Conservation (phyloP, 2,797 vertebrate species). For the Sebastes glaucus region DNA sequence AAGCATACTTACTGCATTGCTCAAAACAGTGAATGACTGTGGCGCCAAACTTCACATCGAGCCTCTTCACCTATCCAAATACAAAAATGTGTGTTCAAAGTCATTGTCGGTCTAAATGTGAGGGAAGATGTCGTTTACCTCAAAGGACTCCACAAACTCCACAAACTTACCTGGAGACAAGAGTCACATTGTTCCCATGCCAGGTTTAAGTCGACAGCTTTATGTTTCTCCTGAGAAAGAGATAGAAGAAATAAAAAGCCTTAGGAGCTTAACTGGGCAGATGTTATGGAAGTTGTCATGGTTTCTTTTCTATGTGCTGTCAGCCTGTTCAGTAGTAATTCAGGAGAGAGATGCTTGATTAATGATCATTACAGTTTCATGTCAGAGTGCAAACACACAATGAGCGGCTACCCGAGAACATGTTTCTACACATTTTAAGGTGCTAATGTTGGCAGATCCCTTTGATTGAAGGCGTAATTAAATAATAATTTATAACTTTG, state of each 20-base stretch:
- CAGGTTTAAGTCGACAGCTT: conserved; percentile 50
- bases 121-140: not conserved
- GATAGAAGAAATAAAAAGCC: not conserved
- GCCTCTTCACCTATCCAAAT: conserved; percentile 71
- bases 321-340: not conserved
- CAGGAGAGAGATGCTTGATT: not conserved
- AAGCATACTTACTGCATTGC: conserved; percentile 68
- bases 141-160: not conserved
- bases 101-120: not conserved
- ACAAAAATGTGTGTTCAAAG: not conserved
- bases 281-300: not conserved
- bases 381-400: not conserved
- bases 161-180: conserved; percentile 74
- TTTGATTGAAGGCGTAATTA: not conserved
- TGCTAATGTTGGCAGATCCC: not conserved
- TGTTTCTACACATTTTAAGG: not conserved
- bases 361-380: not conserved
- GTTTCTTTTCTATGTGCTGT: not conserved
- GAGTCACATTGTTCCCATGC: conserved; percentile 38
- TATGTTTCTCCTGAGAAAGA: conserved; percentile 59
- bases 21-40: conserved; percentile 63
- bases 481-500: not conserved
- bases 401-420: not conserved
- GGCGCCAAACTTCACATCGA: conserved; percentile 66
- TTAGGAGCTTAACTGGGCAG: too few relatives aligned